Evolutionary conservation across 2,113 vertebrate genomes (phyloP), one percentile per base, ranked within the genome.

Genomic region (Camelus dromedarius): DNA sequence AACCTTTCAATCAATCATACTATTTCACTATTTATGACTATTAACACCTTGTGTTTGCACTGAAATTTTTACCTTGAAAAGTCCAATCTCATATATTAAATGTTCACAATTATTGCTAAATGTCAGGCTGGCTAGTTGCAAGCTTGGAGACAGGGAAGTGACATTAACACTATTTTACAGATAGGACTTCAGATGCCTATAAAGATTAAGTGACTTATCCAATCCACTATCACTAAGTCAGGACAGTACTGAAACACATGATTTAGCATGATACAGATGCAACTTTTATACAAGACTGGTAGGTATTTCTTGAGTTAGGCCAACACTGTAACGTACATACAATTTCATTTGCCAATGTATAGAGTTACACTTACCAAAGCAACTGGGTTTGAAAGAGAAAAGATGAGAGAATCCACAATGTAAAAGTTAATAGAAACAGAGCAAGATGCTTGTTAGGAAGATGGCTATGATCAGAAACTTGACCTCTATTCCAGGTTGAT

Each of bases 51-150:
- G 42, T 83, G 32, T 94, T 73, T 85, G 24, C n/a, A 82, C 0
- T 73, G 89, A 72, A 54, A 67, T 81, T 77, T 96, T 73, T 90
- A 91, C 54, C 50, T 64, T 50, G 56, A 94, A 94, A 93, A 26
- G 30, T 64, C 73, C 32, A 62, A 69, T 70, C 46, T 91, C 73
- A 54, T 58, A 38, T 81, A 84, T 5, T 72, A 56, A 89, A 48
- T 95, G 60, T 79, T 91, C 30, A 42, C 60, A 73, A 0, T 81
- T 81, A 42, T 80, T 50, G 81, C 58, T 80, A 35, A 54, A 95
- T 19, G 26, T 76, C 79, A 95, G 42, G 35, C n/a, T 70, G 48
- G 81, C 30, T 64, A 38, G 77, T 42, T 77, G 8, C 15, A 48
- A 46, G 79, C 28, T 26, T 94, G n/a, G 26, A 88, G 35, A 62